Conservation (phyloP, 1,140 invertebrate genomes). For the Elysia chlorotica region DNA sequence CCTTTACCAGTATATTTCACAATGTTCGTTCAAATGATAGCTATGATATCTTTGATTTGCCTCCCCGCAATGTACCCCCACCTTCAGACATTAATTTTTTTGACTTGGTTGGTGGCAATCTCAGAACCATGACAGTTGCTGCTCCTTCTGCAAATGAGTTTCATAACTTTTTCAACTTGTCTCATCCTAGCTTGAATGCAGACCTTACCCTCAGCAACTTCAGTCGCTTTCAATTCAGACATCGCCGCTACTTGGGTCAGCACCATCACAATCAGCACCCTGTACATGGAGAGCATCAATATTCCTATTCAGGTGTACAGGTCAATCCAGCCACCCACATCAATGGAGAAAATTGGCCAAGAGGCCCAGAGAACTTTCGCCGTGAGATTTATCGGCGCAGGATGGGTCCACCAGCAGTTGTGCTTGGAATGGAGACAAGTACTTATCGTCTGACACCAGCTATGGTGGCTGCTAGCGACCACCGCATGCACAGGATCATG, state of each 20-base stretch:
- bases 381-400: conserved; percentile 5
- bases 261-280: not conserved
- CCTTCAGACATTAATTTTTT: not conserved
- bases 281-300: conserved; percentile 19
- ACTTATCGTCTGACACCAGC: conserved; percentile 19
- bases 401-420: conserved; percentile 8
- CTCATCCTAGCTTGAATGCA: conserved; percentile 14
- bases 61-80: conserved; percentile 2
- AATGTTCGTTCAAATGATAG: conserved; percentile 86
- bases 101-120: not conserved
- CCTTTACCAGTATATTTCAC: conserved; percentile 88
- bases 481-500: conserved; percentile 73
- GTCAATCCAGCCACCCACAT: conserved; percentile 11
- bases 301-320: not conserved
- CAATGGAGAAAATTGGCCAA: conserved; percentile 6
- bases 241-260: not conserved
- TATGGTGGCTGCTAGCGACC: conserved; percentile 17
- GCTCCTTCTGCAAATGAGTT: not conserved
- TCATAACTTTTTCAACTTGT: not conserved
- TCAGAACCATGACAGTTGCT: not conserved
- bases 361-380: conserved; percentile 13
- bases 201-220: conserved; percentile 23
- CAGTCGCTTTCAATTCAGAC: conserved; percentile 16
- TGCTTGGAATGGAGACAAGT: conserved; percentile 15
- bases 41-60: conserved; percentile 69